Evolutionary conservation across 1,140 invertebrate genomes (phyloP), one percentile per base, ranked within the genome.

Genomic region (Drosophila albomicans): DNA sequence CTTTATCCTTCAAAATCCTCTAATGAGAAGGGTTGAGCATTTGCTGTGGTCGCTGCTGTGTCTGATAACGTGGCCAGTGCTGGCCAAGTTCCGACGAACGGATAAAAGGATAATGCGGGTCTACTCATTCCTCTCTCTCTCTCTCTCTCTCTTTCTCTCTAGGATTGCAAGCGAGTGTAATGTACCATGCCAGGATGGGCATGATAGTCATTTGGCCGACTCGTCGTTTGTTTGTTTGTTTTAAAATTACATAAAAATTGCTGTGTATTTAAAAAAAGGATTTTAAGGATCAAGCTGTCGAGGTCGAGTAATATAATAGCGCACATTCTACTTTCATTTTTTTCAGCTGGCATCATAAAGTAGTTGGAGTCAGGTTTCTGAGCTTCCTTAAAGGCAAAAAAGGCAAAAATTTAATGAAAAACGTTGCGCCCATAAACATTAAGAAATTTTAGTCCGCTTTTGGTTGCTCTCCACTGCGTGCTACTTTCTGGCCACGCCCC

Each of bases 11-110:
- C 75, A 72, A 85, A 91, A 91, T 91, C 90, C 90, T 91, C 76
- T 91, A 91, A 91, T 91, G 90, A 91, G 90, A 91, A 91, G 90
- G 90, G 90, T 91, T 91, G 81, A 61, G 86, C 82, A 82, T 82
- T 79, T 81, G 75, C 78, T 88, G 85, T 77, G 85, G 86, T 89
- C 78, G 78, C 74, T 74, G 84, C 76, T 80, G 63, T 76, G 57
- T 54, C 72, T 67, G 82, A 87, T 87, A 87, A 87, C 84, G 78
- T 88, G 80, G 77, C 73, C 84, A 65, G 73, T 85, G 79, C 76
- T 88, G 84, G 84, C 79, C 84, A 88, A 75, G 84, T 78, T 67
- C 66, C 66, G 78, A 57, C 66, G 74, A 57, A 66, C 63, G 84
- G 80, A 88, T 88, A 88, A 88, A 88, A 84, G 84, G 84, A 88